These are phyloP conservation scores for Florisuga fusca DNA, from an alignment of 2,797 vertebrate genomes.

Conservation along the genomic window DNA sequence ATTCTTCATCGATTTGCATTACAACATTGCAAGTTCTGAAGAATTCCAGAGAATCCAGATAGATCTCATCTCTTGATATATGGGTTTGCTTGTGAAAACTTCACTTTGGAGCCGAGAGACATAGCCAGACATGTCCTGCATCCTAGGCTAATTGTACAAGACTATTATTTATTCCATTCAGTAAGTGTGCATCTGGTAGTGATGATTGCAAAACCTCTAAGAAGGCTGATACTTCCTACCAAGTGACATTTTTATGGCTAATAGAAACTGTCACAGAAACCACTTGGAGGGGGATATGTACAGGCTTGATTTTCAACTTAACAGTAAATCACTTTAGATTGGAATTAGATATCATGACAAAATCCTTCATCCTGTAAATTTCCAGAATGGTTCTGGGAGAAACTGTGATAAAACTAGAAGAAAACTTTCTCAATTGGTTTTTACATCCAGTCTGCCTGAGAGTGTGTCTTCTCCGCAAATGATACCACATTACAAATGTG, in stretches of 20 bases:
- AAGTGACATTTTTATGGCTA: constrained; percentile 75
- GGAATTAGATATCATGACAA: constrained; percentile 66
- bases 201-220: constrained; percentile 67
- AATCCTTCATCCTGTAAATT: constrained; percentile 60
- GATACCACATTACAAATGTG: neutral
- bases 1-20: neutral
- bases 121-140: constrained; percentile 37
- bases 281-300: constrained; percentile 58
- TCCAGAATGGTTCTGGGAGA: constrained; percentile 23
- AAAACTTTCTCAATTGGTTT: constrained; percentile 50
- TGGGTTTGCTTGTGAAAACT: constrained; percentile 16
- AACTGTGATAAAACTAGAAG: constrained; percentile 35
- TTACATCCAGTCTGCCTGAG: neutral
- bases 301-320: constrained; percentile 64
- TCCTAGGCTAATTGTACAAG: constrained; percentile 56
- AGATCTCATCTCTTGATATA: neutral
- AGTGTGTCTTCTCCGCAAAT: neutral
- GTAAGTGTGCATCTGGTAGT: constrained; percentile 61
- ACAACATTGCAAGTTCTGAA: neutral
- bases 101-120: neutral
- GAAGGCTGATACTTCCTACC: constrained; percentile 69
- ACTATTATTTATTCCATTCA: constrained; percentile 66
- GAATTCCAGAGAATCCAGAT: neutral
- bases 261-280: constrained; percentile 66
- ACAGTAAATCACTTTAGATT: constrained; percentile 64